Evolutionary conservation across 2,888 invertebrate genomes (phyloP), one percentile per base, ranked within the genome.

Genomic region (Homarus gammarus): DNA sequence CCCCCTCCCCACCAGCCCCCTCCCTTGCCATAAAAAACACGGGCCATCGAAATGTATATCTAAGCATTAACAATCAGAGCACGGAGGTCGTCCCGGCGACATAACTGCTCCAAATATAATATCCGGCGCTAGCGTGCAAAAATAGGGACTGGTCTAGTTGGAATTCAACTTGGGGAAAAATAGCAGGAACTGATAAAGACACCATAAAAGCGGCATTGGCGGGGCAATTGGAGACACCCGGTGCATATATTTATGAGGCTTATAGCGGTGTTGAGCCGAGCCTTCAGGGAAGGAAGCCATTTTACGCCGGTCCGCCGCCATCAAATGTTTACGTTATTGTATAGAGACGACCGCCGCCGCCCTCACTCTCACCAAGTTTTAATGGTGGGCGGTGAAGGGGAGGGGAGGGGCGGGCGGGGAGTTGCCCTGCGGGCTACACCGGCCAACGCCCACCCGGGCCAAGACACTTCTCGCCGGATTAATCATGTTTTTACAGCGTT

Each of bases 211-310:
- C 38, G 56, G 56, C 79, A 79, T 79, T 61, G 79, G 79, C 79
- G 79, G 38, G 79, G 79, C 79, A 79, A 79, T 79, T 79, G 56
- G 38, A 79, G 79, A 56, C 79, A 79, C 33, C 36, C 79, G 79
- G 61, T 38, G 79, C 79, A 79, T 61, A 61, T 79, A 79, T 79
- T 79, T 79, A 79, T 79, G 79, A 61, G 51, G n/a, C 79, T 79
- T 61, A 79, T 79, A 79, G 61, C 36, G 38, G 79, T 15, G 61
- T 56, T 8, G 79, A 75, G 75, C 75, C 75, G 49, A 22, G 22
- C n/a, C 44, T 75, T 40, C 22, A 36, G 64, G 64, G 64, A 6
- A 64, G 31, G 64, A 64, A 64, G 56, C 64, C 64, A 64, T 27
- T 64, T 64, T 64, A 64, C 64, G 64, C 64, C 64, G 8, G 64